Evolutionary conservation across 2,797 vertebrate genomes (phyloP).

Genomic region (Helarctos malayanus): DNA sequence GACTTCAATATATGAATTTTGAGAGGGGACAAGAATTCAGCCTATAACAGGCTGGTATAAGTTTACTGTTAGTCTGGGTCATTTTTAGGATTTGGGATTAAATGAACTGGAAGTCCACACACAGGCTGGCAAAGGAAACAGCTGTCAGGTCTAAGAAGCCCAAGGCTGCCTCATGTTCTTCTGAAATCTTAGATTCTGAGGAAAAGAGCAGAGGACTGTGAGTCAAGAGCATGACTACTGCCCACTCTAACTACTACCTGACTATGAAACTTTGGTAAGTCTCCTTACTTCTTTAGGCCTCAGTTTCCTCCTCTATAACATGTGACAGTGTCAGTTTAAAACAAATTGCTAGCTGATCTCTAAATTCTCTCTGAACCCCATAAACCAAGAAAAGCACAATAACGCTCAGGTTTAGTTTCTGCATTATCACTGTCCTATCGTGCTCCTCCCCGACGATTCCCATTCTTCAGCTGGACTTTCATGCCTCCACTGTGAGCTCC

Average conservation of each 20-base stretch:
- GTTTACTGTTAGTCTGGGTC: neutral
- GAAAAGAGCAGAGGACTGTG: neutral
- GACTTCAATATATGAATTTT: neutral
- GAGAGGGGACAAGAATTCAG: neutral
- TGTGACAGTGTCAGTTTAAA: neutral
- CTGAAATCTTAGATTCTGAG: neutral
- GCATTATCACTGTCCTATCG: neutral
- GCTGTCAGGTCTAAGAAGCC: neutral
- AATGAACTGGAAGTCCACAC: neutral
- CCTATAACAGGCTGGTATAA: neutral
- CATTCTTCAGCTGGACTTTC: neutral
- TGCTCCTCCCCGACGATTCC: neutral
- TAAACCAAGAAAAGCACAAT: neutral
- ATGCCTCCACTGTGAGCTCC: neutral
- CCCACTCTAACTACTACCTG: neutral
- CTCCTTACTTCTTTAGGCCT: neutral
- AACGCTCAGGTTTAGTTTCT: neutral
- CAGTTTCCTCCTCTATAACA: neutral
- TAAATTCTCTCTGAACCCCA: neutral
- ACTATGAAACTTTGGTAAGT: neutral
- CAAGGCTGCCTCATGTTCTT: neutral
- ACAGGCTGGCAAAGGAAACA: neutral
- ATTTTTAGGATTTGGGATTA: neutral
- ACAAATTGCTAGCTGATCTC: neutral
- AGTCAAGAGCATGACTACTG: neutral